phyloP scores from a whole-genome alignment of 2,113 vertebrate genomes.

The Cinclus cinclus region DNA sequence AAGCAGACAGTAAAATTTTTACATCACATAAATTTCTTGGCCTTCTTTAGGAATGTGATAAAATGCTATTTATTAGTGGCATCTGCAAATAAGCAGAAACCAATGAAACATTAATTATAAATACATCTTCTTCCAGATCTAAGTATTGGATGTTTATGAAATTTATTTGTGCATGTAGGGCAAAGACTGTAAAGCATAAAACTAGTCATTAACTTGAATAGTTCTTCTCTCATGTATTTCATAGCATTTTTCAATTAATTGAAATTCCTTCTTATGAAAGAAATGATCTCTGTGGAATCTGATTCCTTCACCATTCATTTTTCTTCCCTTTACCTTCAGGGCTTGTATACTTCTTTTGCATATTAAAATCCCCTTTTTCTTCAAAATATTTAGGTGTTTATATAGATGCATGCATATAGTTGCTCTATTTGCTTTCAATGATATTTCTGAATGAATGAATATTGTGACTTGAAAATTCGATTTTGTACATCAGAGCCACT shows the following conservation, averaged over 20 bases:
- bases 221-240: background rate
- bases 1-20: background rate
- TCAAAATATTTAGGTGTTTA: background rate
- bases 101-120: conserved; percentile 44
- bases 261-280: background rate
- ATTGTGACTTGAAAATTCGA: background rate
- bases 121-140: conserved; percentile 9
- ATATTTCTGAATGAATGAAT: background rate
- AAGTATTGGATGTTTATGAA: background rate
- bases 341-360: background rate
- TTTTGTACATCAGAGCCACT: background rate
- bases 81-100: background rate
- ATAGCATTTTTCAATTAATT: background rate
- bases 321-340: background rate
- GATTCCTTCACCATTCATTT: background rate
- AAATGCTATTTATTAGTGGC: background rate
- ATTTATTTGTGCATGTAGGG: conserved; percentile 12
- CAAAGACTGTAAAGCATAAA: conserved; percentile 26
- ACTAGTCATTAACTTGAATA: background rate
- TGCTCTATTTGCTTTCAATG: background rate
- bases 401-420: background rate
- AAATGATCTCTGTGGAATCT: background rate
- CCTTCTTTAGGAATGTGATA: background rate
- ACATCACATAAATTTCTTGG: background rate
- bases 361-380: background rate